Percentiles rank a stretch among this genome's conserved stretches.
phyloP scores from a whole-genome alignment of 92 coral and sea anemone species.

The Bergia sp. region DNA sequence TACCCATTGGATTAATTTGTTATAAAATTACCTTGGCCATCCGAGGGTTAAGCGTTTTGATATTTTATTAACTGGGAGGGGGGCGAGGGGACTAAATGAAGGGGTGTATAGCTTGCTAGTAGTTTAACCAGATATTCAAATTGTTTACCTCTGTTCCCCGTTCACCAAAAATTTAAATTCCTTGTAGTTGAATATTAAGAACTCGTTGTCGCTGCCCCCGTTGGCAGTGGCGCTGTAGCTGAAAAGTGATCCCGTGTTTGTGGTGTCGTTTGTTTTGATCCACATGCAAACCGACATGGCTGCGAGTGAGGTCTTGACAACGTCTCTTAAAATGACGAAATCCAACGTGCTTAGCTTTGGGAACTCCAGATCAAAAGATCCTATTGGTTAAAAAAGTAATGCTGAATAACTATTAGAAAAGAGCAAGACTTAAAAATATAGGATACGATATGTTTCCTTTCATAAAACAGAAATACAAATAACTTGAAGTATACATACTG shows the following conservation, averaged over 20 bases:
- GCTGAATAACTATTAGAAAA: background rate
- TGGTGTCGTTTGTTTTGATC: conserved; percentile 51
- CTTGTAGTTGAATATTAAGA: conserved; percentile 28
- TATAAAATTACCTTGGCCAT: no score
- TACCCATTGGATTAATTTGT: no score
- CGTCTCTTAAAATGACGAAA: conserved; percentile 39
- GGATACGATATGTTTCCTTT: background rate
- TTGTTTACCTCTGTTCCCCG: background rate
- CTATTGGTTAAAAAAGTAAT: background rate
- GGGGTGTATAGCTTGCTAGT: no score
- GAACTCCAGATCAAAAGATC: conserved; percentile 26
- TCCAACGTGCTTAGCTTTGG: conserved; percentile 1
- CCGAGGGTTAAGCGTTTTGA: no score
- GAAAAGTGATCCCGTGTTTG: background rate
- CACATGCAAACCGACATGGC: conserved; percentile 52
- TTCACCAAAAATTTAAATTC: background rate
- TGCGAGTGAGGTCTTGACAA: conserved; percentile 30
- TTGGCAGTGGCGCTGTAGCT: conserved; percentile 38
- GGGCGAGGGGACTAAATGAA: no score
- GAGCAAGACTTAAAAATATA: background rate
- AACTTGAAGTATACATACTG: background rate
- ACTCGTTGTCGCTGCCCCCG: conserved; percentile 1
- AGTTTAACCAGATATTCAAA: background rate
- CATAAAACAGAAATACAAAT: no score
- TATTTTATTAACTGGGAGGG: no score